Base-by-base conservation (phyloP, 2,797 vertebrate species). In the Channallabes apus region DNA sequence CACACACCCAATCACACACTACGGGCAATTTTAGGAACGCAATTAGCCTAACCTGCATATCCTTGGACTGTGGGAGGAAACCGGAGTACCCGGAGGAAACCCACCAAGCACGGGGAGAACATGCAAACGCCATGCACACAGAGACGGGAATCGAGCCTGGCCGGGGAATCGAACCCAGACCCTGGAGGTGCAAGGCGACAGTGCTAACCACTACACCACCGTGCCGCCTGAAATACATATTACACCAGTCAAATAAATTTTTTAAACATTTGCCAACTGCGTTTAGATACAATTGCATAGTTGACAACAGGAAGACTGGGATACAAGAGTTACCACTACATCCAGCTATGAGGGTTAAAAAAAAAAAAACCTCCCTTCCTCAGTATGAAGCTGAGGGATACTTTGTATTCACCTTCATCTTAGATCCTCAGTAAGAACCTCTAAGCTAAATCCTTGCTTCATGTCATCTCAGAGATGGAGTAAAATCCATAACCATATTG, bases 291-390 rank as follows among this genome's bases (percentile, higher is more conserved):
- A 95, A 95, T 95, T 96, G 92, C 94, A 92, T 62, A 91, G 91
- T 91, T 96, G 94, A 91, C 94, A 94, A 95, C 94, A 93, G 90
- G 91, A 92, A 95, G 93, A 92, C 92, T 93, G 86, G 92, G 93
- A 96, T 96, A 96, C 96, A 91, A 90, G 89, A 95, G 82, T 95
- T 95, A 95, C 90, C 41, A 0, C 56, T 93, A 94, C 94, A 85
- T 92, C 92, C 84, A 92, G 75, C 88, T 92, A 93, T 90, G 88
- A 91, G 90, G 88, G 91, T 90, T 91, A 94, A 94, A 93, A 92
- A 91, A 94, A 94, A 93, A 92, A 46, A 94, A 92, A 75, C n/a
- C n/a, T 71, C 0, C 5, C 72, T 58, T 93, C 58, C 80, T 91
- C 68, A 92, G 90, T 92, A 94, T 91, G 86, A 90, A 91, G 84